Evolutionary conservation across 2,113 vertebrate species (phyloP), one percentile per base, ranked within the genome.

Genomic region (Mastomys coucha): DNA sequence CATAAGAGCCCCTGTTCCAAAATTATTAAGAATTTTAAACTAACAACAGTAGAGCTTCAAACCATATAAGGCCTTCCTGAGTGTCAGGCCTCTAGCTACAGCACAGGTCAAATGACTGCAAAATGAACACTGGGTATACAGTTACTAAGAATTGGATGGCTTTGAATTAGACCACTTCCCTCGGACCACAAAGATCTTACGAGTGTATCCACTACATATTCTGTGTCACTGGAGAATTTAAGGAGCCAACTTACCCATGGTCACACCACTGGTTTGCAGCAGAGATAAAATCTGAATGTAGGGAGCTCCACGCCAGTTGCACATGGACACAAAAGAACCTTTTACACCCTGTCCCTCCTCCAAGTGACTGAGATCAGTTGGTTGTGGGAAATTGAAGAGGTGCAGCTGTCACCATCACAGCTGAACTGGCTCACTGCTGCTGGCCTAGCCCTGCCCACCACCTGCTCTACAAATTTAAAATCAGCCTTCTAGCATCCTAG

Each of bases 381-480:
- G 60, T 94, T 95, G 39, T 63, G 33, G 51, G 78, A 91, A 96
- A 94, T 2, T 88, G 94, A 84, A 95, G 78, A 89, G 51, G n/a
- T 69, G 56, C 97, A 97, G 94, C 97, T 97, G 96, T 96, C 92
- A 84, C 70, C 87, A 95, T 31, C 56, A 89, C 96, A 97, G 94
- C 96, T 97, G 96, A 97, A 91, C 22, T 8, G 14, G 82, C 91
- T 91, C 36, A 82, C 60, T 88, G 81, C 75, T 93, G 88, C 72
- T 93, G 87, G 89, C 78, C 73, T 65, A 63, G 89, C 77, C 89
- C 67, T 91, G 88, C 84, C 78, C n/a, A 63, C 95, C 96, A 98
- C 92, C 97, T 98, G 96, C 95, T 96, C 84, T 84, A 72, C 17
- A 76, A 91, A 88, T 95, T 94, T 95, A 94, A 95, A 97, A 97